These are phyloP conservation scores for Eupleurogrammus muticus DNA, from an alignment of 2,797 vertebrate species.

Conservation along the genomic window DNA sequence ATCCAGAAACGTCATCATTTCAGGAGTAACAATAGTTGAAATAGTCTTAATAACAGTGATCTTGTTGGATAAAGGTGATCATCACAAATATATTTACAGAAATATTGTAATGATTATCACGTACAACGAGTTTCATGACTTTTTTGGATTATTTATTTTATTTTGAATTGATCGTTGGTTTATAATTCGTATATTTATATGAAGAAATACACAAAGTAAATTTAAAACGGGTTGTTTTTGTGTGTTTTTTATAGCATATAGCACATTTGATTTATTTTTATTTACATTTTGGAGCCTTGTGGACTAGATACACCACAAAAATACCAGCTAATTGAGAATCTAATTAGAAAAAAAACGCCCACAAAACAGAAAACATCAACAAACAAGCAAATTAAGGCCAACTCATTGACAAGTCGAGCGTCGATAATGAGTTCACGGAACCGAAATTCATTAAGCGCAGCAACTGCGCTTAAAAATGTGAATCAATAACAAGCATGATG, in stretches of 20 bases:
- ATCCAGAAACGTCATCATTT: not conserved
- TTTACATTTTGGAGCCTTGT: conserved; percentile 9
- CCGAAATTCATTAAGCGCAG: conserved; percentile 38
- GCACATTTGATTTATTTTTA: too few species aligned
- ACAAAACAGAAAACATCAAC: conserved; percentile 18
- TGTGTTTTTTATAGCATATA: not conserved
- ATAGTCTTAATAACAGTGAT: not conserved
- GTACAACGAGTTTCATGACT: conserved; percentile 7
- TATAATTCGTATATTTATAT: not conserved
- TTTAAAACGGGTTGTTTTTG: too few species aligned
- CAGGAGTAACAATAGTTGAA: not conserved
- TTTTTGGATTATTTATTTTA: not conserved
- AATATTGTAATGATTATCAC: too few species aligned
- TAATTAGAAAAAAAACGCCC: conserved; percentile 18
- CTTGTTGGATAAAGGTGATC: not conserved
- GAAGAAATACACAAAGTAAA: not conserved
- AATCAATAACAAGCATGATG: conserved; percentile 26
- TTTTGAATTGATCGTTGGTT: not conserved
- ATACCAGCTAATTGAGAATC: conserved; percentile 7
- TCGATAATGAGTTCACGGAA: conserved; percentile 48
- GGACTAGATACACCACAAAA: not conserved
- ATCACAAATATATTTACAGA: too few species aligned
- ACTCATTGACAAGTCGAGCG: conserved; percentile 65
- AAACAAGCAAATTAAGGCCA: conserved; percentile 73
- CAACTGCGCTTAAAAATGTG: conserved; percentile 18